Base-by-base conservation (phyloP, 92 coral and sea anemone species). In the Phenganax stokvisi region DNA sequence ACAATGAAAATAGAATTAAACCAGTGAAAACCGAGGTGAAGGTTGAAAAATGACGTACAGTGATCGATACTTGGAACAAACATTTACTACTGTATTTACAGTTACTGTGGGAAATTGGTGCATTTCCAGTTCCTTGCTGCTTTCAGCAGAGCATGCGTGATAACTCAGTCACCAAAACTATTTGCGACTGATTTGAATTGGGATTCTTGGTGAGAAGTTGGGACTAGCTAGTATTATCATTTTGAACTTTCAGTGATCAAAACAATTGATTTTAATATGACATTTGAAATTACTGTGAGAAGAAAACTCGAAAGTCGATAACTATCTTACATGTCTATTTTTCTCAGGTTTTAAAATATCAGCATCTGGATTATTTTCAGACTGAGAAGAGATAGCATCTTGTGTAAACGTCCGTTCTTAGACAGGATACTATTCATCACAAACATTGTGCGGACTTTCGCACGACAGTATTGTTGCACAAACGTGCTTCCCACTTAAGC, bases 281-380 rank as follows among this genome's bases (percentile, higher is more conserved):
- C 16, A 56, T 16, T 30, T 10, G 57, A 57, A 75, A 51, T 7
- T 16, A 31, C 68, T 20, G 17, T 16, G 13, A 66, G 44, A 25
- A 62, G 29, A 47, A 31, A 30, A 2, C 9, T 30, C 53, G 47
- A 64, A 25, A 62, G 70, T 9, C 31, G 25, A 31, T 74, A 54
- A 56, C 30, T 74, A 74, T 54, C 65, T 72, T 28, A 13, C 20
- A 10, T 55, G 57, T 60, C 75, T 55, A 59, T 75, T 77, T 44
- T 82, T 72, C 53, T 0, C 84, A 93, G 97, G 97, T 88, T 27
- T 84, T 93, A 64, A 93, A 91, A 85, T 93, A 91, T 81, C 97
- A 93, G 79, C 87, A 89, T 81, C 83, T 86, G 53, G 86, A 86
- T 12, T 89, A 87, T 80, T 93, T 85, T 89, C 89, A 87, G 51